phyloP scores from a whole-genome alignment of 1,140 invertebrate species.

The Panagrolaimus sp. region DNA sequence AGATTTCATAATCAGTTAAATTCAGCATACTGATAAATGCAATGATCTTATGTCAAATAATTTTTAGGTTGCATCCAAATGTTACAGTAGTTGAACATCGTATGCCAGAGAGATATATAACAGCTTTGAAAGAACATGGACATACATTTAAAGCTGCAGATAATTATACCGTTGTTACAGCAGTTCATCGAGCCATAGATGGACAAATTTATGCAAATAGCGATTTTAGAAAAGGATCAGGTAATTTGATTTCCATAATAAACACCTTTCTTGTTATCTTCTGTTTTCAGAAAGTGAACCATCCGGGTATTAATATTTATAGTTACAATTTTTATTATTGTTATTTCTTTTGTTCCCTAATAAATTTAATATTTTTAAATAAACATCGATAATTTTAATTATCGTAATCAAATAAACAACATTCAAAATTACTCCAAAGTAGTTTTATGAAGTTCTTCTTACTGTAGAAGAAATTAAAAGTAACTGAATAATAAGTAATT shows the following conservation, averaged over 20 bases:
- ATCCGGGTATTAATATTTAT: slow-evolving; percentile 45
- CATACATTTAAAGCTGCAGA: slow-evolving; percentile 35
- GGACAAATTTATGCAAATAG: slow-evolving; percentile 50
- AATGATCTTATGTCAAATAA: no score
- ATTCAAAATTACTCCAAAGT: no score
- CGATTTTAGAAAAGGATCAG: slow-evolving; percentile 50
- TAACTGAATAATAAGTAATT: no score
- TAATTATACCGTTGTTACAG: slow-evolving; percentile 51
- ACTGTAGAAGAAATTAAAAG: no score
- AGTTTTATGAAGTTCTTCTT: no score
- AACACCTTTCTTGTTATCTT: no score
- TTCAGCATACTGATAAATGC: no score
- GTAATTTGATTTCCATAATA: no score
- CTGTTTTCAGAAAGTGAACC: slow-evolving; percentile 41
- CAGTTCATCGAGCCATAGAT: slow-evolving; percentile 40
- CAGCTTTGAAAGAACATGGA: slow-evolving; percentile 33
- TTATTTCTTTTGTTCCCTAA: no score
- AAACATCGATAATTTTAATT: no score
- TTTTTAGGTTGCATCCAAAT: slow-evolving; percentile 66
- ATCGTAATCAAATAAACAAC: no score
- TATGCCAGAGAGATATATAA: slow-evolving; percentile 62
- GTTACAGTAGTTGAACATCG: slow-evolving; percentile 72
- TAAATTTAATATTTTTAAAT: no score
- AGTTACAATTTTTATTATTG: not conserved
- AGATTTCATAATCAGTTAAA: slow-evolving; percentile 85